phyloP scores from a whole-genome alignment of 1,140 invertebrate species.

The Drosophila grimshawi region DNA sequence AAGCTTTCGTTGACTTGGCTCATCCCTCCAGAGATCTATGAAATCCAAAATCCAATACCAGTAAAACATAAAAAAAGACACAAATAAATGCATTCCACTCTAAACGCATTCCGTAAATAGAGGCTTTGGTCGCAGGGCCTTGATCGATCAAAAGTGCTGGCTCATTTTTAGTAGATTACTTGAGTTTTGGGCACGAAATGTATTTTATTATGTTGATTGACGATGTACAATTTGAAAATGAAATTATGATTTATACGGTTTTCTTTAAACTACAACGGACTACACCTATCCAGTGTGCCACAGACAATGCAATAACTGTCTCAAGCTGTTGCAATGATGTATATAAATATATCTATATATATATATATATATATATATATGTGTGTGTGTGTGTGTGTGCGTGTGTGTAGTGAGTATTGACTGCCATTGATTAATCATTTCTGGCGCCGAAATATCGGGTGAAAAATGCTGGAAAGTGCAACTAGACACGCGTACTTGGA shows the following conservation, averaged over 20 bases:
- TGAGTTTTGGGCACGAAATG: constrained; percentile 46
- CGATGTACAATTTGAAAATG: constrained; percentile 78
- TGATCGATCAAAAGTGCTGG: constrained; percentile 70
- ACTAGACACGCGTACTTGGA: constrained; percentile 79
- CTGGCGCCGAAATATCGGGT: constrained; percentile 63
- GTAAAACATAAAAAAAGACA: too few relatives aligned
- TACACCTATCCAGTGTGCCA: constrained; percentile 2
- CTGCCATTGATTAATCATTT: constrained; percentile 79
- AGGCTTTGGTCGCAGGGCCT: constrained; percentile 8
- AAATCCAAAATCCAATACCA: too few relatives aligned
- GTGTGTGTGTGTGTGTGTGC: constrained; percentile 20
- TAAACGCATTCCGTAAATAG: too few relatives aligned
- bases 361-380: too few relatives aligned
- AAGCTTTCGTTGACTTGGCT: too few relatives aligned
- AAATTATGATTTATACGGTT: constrained; percentile 80
- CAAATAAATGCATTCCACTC: too few relatives aligned
- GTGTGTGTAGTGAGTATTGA: constrained; percentile 53
- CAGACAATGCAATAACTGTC: constrained; percentile 13
- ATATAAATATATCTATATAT: background rate
- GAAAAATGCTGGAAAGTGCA: constrained; percentile 64
- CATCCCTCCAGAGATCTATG: too few relatives aligned
- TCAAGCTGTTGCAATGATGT: constrained; percentile 59
- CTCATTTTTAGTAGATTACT: constrained; percentile 68
- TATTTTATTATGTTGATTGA: constrained; percentile 80
- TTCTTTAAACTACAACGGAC: constrained; percentile 40